Evolutionary conservation across 2,113 vertebrate genomes (phyloP), one percentile per base, ranked within the genome.

Genomic region (Menidia beryllina): DNA sequence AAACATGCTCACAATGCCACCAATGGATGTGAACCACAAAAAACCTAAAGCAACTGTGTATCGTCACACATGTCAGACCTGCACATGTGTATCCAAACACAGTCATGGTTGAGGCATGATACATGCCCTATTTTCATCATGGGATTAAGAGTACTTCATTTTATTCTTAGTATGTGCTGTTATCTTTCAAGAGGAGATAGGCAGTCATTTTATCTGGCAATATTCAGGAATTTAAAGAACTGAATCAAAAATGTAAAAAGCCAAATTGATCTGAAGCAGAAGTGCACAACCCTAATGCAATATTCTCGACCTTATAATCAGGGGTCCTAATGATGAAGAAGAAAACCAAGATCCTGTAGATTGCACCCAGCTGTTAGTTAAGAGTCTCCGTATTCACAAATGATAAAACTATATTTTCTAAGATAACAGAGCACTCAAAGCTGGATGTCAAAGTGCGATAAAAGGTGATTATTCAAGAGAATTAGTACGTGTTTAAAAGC

Each of bases 1-100:
- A 60, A 62, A 78, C 82, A 85, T 65, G 70, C 69, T 54, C 66
- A 21, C 23, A 20, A 65, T 53, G 66, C 38, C 21, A 30, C 36
- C 17, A 72, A 36, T 59, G 65, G 66, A 14, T 25, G 24, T 48
- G 64, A 79, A 84, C 34, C 21, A 15, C 30, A 70, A 30, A 74
- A 30, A 61, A 5, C 2, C 48, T 58, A 27, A 49, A 60, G 70
- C 43, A 43, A 56, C 5, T 43, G 14, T 48, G 59, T 52, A 41
- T 60, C 82, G 56, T 70, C 20, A 30, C 26, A 56, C 17, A 3
- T 49, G 27, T 55, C 25, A 23, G 56, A 48, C 3, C 50, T n/a
- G 41, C 47, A 59, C 27, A 55, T 25, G n/a, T 24, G 27, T 36
- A 7, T 45, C 14, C 39, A 41, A 27, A 34, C 30, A 34, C 30